Conservation (phyloP, 2,113 vertebrate genomes). For the Spilogale gracilis region DNA sequence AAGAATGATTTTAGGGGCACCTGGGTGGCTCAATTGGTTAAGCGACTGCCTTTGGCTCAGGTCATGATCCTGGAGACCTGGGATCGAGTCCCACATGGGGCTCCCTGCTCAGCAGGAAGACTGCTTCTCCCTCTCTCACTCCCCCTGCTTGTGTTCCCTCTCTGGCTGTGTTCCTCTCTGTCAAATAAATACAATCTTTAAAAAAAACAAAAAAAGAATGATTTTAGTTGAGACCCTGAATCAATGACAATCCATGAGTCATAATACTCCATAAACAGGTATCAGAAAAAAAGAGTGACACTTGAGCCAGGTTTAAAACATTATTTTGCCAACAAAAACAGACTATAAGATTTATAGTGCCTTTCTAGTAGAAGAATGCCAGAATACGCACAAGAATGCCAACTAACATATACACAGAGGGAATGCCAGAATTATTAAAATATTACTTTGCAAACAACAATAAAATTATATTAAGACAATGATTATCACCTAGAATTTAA, state of each 20-base stretch:
- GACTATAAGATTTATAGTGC: background rate
- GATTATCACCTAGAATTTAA: background rate
- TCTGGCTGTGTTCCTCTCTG: no score
- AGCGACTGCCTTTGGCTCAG: no score
- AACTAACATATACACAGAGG: background rate
- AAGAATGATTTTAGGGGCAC: background rate
- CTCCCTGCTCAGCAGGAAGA: no score
- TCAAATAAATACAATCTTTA: no score
- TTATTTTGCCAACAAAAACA: conserved; percentile 35
- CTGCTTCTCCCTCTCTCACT: no score
- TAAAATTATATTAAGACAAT: conserved; percentile 38
- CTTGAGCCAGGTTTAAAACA: conserved; percentile 25
- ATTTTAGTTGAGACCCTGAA: background rate
- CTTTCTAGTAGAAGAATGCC: background rate
- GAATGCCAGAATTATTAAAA: conserved; percentile 45
- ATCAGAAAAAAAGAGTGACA: background rate
- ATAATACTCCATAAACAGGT: background rate
- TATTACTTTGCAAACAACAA: conserved; percentile 2
- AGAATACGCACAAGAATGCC: background rate
- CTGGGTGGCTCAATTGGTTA: no score
- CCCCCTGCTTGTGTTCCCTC: no score
- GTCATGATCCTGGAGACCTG: no score
- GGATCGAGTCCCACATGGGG: no score
- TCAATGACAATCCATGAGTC: background rate
- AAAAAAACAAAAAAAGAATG: background rate